Base-by-base conservation (phyloP, 2,888 invertebrate genomes). In the Drosophila atripex region DNA sequence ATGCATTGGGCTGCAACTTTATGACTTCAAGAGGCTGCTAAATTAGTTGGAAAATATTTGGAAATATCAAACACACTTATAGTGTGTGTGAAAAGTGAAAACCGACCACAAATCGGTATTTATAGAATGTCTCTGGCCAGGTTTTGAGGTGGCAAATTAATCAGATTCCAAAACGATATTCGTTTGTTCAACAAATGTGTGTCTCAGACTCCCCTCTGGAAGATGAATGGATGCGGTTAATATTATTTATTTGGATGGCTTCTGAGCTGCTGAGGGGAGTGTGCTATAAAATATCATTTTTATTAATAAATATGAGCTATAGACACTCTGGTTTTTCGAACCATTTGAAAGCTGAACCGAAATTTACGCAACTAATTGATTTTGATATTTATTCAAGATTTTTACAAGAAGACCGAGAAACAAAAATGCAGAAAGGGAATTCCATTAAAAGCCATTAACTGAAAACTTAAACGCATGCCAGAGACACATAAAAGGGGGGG, bases 391-490 rank as follows among this genome's bases (percentile, higher is more conserved):
- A 71, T 83, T 79, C 61, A 71, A 71, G 50, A 87, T 71, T 73
- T 78, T 54, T 57, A 70, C 59, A 57, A 71, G 71, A 68, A 68
- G 70, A 55, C 46, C 56, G 58, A 77, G 58, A 58, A 66, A 77
- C 71, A 65, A 46, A 68, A 76, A 55, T 59, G 59, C 63, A 58
- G 54, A 57, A 49, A 39, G 41, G 78, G 77, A 79, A 78, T 75
- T 78, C 86, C 86, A 86, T 86, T 86, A 89, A 89, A 89, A 89
- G 85, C 89, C 89, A 86, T 86, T 86, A 86, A 88, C 86, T 89
- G 80, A 76, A 89, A 89, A 88, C 88, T 89, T 78, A 83, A 88
- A 86, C 86, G 79, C 88, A 82, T 86, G 79, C 75, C 86, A 75
- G 70, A 78, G 77, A 84, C 73, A 75, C 54, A 70, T 16, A 35